phyloP scores from a whole-genome alignment of 2,888 invertebrate species.

The Nipponacmea schrenckii region DNA sequence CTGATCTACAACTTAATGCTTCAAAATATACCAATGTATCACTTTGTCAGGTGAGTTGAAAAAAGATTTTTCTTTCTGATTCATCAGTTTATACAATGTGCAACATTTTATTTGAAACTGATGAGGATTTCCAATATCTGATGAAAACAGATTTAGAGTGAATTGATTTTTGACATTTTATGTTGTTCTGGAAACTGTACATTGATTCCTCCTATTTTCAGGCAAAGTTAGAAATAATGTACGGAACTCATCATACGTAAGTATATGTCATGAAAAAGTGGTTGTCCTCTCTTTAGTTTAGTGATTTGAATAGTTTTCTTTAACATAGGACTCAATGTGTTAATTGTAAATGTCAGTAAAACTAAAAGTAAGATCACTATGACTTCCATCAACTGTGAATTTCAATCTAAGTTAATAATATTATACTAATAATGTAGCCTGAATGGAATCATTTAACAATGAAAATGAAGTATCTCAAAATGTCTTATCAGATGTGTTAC shows the following conservation, averaged over 20 bases:
- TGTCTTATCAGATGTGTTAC: no score
- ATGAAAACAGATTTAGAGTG: background rate
- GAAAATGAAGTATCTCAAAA: no score
- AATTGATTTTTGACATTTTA: background rate
- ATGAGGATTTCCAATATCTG: no score
- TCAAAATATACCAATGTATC: conserved; percentile 55
- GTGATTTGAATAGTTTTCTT: no score
- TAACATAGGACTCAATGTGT: no score
- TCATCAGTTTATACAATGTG: background rate
- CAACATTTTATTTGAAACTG: background rate
- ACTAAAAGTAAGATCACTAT: no score
- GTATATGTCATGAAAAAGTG: conserved; percentile 56
- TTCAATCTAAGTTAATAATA: no score
- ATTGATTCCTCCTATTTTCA: conserved; percentile 45
- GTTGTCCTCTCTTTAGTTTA: no score
- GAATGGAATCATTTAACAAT: no score
- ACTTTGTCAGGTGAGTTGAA: conserved; percentile 60
- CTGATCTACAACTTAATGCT: conserved; percentile 71
- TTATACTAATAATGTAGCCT: no score
- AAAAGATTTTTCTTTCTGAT: background rate
- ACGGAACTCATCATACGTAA: conserved; percentile 89
- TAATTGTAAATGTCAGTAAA: no score
- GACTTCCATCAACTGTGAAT: no score
- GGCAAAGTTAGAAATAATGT: conserved; percentile 81
- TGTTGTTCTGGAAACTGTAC: conserved; percentile 67